Evolutionary conservation across 1,140 invertebrate genomes (phyloP).

Genomic region (Orius insidiosus): DNA sequence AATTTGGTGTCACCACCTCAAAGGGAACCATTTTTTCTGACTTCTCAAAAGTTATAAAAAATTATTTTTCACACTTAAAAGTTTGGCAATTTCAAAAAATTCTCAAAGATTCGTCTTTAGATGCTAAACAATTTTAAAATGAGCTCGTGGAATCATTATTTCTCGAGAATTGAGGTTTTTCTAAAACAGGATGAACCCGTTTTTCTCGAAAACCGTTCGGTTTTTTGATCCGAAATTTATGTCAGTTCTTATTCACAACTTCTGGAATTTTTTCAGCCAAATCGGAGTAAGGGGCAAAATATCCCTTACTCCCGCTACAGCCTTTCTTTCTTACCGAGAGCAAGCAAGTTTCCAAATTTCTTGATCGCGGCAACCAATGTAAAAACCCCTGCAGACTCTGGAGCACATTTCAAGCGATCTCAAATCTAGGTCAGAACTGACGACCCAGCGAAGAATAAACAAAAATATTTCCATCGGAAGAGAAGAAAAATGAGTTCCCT

Average conservation of each 20-base stretch:
- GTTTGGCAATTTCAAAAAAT: too few species aligned
- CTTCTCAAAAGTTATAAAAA: too few species aligned
- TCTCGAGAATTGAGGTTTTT: not conserved
- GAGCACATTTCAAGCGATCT: slow-evolving; percentile 64
- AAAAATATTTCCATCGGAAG: slow-evolving; percentile 70
- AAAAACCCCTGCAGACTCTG: slow-evolving; percentile 70
- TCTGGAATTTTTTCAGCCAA: too few species aligned
- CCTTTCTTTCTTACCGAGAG: slow-evolving; percentile 35
- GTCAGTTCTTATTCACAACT: too few species aligned
- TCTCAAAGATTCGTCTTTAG: too few species aligned
- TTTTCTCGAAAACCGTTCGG: too few species aligned
- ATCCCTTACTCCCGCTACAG: not conserved
- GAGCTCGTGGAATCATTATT: too few species aligned
- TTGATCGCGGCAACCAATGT: slow-evolving; percentile 64
- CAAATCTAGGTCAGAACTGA: slow-evolving; percentile 71
- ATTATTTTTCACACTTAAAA: too few species aligned
- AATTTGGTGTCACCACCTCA: too few species aligned
- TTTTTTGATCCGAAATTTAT: too few species aligned
- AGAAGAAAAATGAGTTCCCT: slow-evolving; percentile 61
- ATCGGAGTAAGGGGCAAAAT: not conserved
- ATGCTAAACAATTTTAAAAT: slow-evolving; percentile 4
- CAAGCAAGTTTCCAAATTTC: slow-evolving; percentile 80
- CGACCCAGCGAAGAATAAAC: slow-evolving; percentile 75
- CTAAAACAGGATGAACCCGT: too few species aligned
- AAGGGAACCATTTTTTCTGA: too few species aligned